These are phyloP conservation scores for Trogon surrucura DNA, from an alignment of 2,113 vertebrate genomes.

Conservation along the genomic window DNA sequence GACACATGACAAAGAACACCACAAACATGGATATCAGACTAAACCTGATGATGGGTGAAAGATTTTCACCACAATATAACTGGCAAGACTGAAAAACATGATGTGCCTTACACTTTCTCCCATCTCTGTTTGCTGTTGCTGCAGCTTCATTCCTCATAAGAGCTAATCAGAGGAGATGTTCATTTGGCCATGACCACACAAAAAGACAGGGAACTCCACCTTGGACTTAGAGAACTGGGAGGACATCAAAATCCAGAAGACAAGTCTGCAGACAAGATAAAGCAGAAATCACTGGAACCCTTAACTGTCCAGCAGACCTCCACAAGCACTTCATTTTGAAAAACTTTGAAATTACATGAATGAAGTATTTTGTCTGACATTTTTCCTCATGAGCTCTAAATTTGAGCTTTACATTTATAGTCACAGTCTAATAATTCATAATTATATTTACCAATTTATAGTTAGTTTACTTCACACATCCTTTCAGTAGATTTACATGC, in stretches of 20 bases:
- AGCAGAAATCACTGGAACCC: background rate
- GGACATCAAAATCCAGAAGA: background rate
- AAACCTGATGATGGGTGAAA: background rate
- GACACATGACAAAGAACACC: background rate
- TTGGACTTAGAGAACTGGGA: background rate
- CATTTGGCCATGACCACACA: background rate
- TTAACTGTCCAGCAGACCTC: background rate
- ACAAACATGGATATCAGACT: background rate
- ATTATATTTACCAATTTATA: background rate
- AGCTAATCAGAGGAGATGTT: background rate
- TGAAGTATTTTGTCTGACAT: background rate
- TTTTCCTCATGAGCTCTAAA: background rate
- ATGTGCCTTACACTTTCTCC: background rate
- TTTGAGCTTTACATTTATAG: background rate
- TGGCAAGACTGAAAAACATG: background rate
- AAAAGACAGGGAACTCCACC: background rate
- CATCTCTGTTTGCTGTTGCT: background rate
- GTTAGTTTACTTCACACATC: background rate
- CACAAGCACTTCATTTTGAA: background rate
- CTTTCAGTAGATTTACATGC: background rate
- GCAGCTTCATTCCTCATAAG: background rate
- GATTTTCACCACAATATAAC: background rate
- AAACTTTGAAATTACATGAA: background rate
- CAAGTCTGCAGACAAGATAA: background rate
- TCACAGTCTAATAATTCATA: background rate